Conservation (phyloP, 1,140 invertebrate genomes). For the Zaprionus ghesquierei region DNA sequence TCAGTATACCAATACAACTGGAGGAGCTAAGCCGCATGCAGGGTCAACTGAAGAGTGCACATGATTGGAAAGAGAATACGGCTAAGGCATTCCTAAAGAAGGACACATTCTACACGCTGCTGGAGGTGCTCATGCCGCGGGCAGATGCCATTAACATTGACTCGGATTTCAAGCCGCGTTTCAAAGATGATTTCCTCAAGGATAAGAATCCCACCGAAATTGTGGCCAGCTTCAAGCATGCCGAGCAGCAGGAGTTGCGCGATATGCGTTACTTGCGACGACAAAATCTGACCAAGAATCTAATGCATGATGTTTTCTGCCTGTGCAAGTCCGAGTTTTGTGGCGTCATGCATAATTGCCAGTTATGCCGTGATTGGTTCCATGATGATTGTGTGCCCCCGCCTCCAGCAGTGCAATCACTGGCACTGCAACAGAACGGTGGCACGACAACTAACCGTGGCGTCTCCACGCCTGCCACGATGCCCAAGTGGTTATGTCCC, state of each 20-base stretch:
- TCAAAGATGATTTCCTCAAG: constrained; percentile 85
- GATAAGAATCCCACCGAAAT: constrained; percentile 89
- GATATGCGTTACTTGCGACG: constrained; percentile 88
- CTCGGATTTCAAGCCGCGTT: constrained; percentile 76
- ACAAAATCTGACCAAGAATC: constrained; percentile 82
- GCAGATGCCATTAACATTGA: constrained; percentile 83
- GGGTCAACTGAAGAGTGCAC: constrained; percentile 89
- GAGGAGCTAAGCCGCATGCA: constrained; percentile 90
- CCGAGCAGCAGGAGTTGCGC: constrained; percentile 90
- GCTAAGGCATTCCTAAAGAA: constrained; percentile 94
- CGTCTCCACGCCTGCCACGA: constrained; percentile 42
- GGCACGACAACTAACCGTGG: not conserved
- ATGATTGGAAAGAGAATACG: constrained; percentile 93
- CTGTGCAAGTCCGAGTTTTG: constrained; percentile 85
- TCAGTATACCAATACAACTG: constrained; percentile 90
- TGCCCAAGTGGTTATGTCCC: constrained; percentile 92
- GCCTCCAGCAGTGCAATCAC: constrained; percentile 83
- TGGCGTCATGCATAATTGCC: constrained; percentile 95
- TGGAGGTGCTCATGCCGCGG: constrained; percentile 91
- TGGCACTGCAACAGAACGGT: constrained; percentile 62
- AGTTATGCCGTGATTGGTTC: constrained; percentile 97
- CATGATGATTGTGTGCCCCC: constrained; percentile 86
- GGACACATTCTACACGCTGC: constrained; percentile 86
- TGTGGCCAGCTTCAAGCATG: constrained; percentile 90
- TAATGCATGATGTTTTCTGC: constrained; percentile 80